Evolutionary conservation across 2,113 vertebrate species (phyloP), one percentile per base, ranked within the genome.

Genomic region (Pterophyllum scalare): DNA sequence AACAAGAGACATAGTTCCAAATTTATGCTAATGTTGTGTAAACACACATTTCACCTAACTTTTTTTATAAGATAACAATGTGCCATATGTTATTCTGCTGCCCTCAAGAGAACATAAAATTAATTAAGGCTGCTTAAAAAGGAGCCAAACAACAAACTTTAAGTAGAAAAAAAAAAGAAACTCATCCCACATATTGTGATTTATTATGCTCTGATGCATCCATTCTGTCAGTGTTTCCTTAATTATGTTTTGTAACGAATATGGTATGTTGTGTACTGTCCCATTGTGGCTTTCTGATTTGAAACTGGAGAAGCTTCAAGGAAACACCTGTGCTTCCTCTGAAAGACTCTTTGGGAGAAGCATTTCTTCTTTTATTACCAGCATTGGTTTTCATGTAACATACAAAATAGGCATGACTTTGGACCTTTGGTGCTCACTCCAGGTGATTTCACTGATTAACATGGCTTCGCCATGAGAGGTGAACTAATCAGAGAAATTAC

Each of bases 401-500:
- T 38, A 67, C 7, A 15, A 77, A 85, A 75, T 12, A 40, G 20
- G 33, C 57, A 76, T 59, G 24, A 75, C 72, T 77, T 77, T 65
- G 14, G n/a, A 75, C 60, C 14, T 70, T 64, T 74, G 46, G 33
- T 40, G 33, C 59, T 75, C n/a, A 81, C 5, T 70, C 74, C 57
- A 61, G 54, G 75, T 56, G 70, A 82, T 75, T 60, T 64, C 46
- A 20, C 20, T 88, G 75, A 88, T 90, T 86, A 81, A 22, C 64
- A 70, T 78, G 74, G 11, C 13, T 67, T 88, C 46, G 57, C 40
- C 33, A 2, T 9, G 15, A 72, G 65, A 59, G 43, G 52, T 22
- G 22, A 82, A 70, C n/a, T 76, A 76, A 88, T 89, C 77, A 86
- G 77, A 59, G 28, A 81, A 80, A 87, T 81, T 77, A 82, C n/a